phyloP scores from a whole-genome alignment of 2,113 vertebrate genomes.

The Camelus bactrianus region DNA sequence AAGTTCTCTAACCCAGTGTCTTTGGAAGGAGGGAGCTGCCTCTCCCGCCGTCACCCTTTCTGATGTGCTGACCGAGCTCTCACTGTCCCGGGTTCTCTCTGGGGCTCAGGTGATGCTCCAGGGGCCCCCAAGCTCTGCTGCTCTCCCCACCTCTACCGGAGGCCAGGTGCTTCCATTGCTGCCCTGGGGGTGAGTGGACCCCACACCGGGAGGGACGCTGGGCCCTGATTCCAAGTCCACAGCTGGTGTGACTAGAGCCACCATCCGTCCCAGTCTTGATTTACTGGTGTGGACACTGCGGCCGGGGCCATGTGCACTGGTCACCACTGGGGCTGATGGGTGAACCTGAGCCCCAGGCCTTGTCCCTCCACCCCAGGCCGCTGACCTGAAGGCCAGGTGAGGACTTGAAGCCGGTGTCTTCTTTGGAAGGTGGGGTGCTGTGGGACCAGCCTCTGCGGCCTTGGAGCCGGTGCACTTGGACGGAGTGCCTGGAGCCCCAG shows the following conservation, averaged over 20 bases:
- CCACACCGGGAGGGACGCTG: not conserved
- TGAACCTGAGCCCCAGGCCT: not conserved
- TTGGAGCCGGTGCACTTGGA: not conserved
- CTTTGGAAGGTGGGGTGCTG: fast-evolving
- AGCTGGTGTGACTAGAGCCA: fast-evolving
- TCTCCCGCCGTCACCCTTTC: not conserved
- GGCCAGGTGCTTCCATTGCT: no score
- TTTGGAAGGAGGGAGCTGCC: not conserved
- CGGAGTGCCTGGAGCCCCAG: fast-evolving
- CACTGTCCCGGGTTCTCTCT: no score
- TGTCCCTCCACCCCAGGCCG: not conserved
- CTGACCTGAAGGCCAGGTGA: no score
- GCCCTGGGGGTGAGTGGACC: not conserved
- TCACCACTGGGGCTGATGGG: not conserved
- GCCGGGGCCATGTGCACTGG: not conserved
- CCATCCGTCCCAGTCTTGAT: not conserved
- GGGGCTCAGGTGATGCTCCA: not conserved
- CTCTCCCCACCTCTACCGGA: not conserved
- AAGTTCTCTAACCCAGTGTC: no score
- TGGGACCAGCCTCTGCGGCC: no score
- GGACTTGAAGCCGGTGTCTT: not conserved
- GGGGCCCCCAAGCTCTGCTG: not conserved
- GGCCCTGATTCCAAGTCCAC: not conserved
- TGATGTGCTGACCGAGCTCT: no score
- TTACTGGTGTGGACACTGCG: fast-evolving